Evolutionary conservation across 2,888 invertebrate genomes (phyloP).

Genomic region (Flexamia atlantica): DNA sequence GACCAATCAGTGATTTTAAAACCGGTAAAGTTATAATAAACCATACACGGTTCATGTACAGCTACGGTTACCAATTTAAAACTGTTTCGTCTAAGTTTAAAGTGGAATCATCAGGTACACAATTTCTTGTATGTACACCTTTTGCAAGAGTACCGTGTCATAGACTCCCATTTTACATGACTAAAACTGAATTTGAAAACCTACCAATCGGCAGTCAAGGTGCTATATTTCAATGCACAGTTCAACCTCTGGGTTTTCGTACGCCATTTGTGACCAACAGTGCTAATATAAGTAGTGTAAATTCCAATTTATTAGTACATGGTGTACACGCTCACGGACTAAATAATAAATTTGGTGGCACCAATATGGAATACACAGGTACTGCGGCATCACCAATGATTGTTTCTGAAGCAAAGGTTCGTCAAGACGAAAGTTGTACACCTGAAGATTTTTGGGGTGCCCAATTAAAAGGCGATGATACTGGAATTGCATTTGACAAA

Average conservation of each 20-base stretch:
- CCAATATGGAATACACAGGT: not conserved
- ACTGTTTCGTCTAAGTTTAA: not conserved
- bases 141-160: conserved; percentile 23
- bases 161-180: conserved; percentile 3
- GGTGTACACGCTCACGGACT: not conserved
- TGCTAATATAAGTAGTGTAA: not conserved
- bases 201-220: conserved; percentile 18
- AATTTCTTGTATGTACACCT: not conserved
- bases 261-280: not conserved
- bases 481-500: not conserved
- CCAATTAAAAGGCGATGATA: not conserved
- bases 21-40: conserved; percentile 4
- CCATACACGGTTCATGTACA: not conserved
- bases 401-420: not conserved
- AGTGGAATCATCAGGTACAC: not conserved
- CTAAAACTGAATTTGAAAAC: not conserved
- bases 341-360: not conserved
- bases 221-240: not conserved
- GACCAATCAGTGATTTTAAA: not conserved
- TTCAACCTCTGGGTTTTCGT: not conserved
- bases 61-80: not conserved
- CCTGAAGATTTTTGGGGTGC: not conserved
- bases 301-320: not conserved
- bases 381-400: conserved; percentile 8
- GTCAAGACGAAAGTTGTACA: not conserved